Evolutionary conservation across 2,797 vertebrate genomes (phyloP).

Genomic region (Parambassis ranga): DNA sequence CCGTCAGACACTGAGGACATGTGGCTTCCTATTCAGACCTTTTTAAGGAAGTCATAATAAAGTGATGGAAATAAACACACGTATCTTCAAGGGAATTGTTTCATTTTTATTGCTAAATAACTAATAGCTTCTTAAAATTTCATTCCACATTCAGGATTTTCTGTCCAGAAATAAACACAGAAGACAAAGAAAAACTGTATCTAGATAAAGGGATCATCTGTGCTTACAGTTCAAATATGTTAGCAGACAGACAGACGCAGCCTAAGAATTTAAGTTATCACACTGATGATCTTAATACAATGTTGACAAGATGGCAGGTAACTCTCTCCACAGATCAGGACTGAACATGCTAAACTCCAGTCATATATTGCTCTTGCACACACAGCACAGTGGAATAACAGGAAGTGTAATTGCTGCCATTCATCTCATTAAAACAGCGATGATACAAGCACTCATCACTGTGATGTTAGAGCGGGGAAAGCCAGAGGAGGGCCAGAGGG

Average conservation of each 20-base stretch:
- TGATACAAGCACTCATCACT: not conserved
- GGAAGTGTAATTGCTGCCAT: not conserved
- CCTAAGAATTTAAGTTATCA: conserved; percentile 74
- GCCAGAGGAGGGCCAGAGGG: conserved; percentile 35
- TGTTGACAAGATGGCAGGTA: conserved; percentile 76
- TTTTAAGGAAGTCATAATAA: not conserved
- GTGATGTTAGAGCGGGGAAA: conserved; percentile 10
- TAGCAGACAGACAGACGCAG: conserved; percentile 37
- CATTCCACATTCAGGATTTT: not conserved
- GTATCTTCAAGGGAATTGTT: too few species aligned
- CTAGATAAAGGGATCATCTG: conserved; percentile 55
- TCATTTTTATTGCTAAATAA: too few species aligned
- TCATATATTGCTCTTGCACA: not conserved
- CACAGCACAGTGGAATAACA: not conserved
- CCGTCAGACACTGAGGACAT: not conserved
- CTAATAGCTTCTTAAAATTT: too few species aligned
- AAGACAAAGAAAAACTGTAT: conserved; percentile 44
- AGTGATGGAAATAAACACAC: not conserved
- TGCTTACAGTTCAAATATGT: conserved; percentile 48
- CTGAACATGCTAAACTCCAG: not conserved
- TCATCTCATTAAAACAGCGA: not conserved
- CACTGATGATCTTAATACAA: conserved; percentile 69
- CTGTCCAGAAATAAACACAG: not conserved
- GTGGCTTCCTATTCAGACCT: not conserved
- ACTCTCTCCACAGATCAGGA: conserved; percentile 9